phyloP scores from a whole-genome alignment of 2,797 vertebrate species.

The Myotis pilosus region DNA sequence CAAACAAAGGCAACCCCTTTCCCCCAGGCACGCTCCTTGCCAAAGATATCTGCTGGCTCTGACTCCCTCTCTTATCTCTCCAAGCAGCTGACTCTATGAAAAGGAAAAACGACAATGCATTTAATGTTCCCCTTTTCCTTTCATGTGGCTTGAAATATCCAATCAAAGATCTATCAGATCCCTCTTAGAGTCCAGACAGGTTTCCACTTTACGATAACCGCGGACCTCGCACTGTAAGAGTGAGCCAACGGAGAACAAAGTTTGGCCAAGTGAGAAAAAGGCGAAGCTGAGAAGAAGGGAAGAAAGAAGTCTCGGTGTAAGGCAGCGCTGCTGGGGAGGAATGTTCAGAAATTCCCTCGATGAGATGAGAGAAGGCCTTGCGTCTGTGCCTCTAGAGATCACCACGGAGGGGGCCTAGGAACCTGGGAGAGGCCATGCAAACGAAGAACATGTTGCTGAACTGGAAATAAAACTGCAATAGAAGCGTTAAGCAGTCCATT shows the following conservation, averaged over 20 bases:
- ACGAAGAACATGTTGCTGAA: not conserved
- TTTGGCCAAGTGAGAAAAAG: not conserved
- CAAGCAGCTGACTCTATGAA: slow-evolving; percentile 24
- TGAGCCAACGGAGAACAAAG: not conserved
- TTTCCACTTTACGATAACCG: not conserved
- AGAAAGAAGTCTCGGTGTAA: not conserved
- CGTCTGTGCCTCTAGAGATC: not conserved
- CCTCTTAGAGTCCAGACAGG: not conserved
- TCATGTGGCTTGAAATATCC: slow-evolving; percentile 39
- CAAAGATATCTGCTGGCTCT: not conserved
- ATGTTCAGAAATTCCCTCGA: not conserved
- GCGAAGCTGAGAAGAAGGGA: not conserved
- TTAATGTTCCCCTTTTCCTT: not conserved
- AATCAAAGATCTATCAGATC: slow-evolving; percentile 15
- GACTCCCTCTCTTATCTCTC: slow-evolving; percentile 51
- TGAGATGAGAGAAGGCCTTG: not conserved
- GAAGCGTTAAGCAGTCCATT: not conserved
- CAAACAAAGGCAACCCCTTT: not conserved
- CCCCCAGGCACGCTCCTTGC: not conserved
- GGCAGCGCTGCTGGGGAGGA: not conserved
- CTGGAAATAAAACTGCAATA: not conserved
- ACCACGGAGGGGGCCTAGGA: not conserved
- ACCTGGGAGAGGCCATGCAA: not conserved
- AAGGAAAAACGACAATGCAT: slow-evolving; percentile 33
- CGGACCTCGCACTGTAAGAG: not conserved